Evolutionary conservation across 2,797 vertebrate genomes (phyloP).

Genomic region (Eulemur coronatus): DNA sequence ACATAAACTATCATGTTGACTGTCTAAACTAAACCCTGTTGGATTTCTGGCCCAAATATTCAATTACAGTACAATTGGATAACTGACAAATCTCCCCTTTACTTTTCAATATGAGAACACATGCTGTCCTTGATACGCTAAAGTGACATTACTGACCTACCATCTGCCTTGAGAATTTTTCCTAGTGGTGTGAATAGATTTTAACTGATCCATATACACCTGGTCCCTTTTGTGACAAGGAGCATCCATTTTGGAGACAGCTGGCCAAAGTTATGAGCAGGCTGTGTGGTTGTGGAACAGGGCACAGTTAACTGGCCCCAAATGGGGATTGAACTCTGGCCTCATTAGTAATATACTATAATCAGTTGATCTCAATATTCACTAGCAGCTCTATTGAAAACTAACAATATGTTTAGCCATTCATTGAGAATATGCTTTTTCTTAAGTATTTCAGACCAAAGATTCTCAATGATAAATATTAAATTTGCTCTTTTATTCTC

Average conservation of each 20-base stretch:
- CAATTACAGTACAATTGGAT: neutral
- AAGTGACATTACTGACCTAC: slow-evolving; percentile 23
- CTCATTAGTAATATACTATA: slow-evolving; percentile 6
- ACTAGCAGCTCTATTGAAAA: slow-evolving; percentile 29
- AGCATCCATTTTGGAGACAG: slow-evolving; percentile 12
- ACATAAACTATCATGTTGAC: neutral
- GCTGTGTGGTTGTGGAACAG: neutral
- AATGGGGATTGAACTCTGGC: neutral
- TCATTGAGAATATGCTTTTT: neutral
- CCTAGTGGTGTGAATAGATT: neutral
- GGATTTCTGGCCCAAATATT: neutral
- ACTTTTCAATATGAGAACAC: slow-evolving; percentile 13
- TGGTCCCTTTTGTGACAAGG: neutral
- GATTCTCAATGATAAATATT: neutral
- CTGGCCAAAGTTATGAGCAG: neutral
- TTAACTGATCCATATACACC: neutral
- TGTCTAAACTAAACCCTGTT: neutral
- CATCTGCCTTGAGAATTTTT: slow-evolving; percentile 52
- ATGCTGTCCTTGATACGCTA: neutral
- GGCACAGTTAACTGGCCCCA: neutral
- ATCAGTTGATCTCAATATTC: neutral
- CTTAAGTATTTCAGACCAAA: neutral
- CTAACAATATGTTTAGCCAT: neutral
- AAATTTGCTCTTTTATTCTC: neutral
- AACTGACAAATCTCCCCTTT: slow-evolving; percentile 44